Percentiles rank a stretch among this genome's conserved stretches.
These are phyloP conservation scores for Papilio xuthus DNA, from an alignment of 1,140 invertebrate species.

Conservation along the genomic window DNA sequence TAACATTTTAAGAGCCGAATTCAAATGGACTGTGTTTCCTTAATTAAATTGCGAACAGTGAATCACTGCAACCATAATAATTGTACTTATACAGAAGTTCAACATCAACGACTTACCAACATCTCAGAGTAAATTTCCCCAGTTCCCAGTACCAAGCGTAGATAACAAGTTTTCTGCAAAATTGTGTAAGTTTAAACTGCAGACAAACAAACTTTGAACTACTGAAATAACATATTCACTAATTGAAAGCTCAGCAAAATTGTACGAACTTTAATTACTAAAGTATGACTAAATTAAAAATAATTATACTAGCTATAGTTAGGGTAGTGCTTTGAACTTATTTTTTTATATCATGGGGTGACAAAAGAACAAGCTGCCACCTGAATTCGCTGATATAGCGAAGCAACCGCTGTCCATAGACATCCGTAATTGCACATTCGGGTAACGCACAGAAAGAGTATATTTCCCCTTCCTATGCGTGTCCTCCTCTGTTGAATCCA, in stretches of 20 bases:
- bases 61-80: conserved; percentile 4
- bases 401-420: not conserved
- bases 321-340: too few species aligned
- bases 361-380: too few species aligned
- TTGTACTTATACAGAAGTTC: not conserved
- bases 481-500: too few species aligned
- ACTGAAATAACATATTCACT: not conserved
- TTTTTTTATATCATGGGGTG: not conserved
- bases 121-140: not conserved
- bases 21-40: not conserved
- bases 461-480: too few species aligned
- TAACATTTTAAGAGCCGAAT: not conserved
- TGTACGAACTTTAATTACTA: not conserved
- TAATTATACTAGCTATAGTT: not conserved
- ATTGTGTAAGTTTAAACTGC: not conserved
- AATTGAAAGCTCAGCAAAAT: conserved; percentile 2
- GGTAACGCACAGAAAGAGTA: too few species aligned
- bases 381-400: too few species aligned
- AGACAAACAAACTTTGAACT: not conserved
- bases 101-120: conserved; percentile 11
- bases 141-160: not conserved
- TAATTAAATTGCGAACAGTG: conserved; percentile 22
- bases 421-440: not conserved
- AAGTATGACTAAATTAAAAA: not conserved
- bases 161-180: conserved; percentile 17